Evolutionary conservation across 2,888 invertebrate genomes (phyloP), one percentile per base, ranked within the genome.

Genomic region (Tenthredo mesomela): DNA sequence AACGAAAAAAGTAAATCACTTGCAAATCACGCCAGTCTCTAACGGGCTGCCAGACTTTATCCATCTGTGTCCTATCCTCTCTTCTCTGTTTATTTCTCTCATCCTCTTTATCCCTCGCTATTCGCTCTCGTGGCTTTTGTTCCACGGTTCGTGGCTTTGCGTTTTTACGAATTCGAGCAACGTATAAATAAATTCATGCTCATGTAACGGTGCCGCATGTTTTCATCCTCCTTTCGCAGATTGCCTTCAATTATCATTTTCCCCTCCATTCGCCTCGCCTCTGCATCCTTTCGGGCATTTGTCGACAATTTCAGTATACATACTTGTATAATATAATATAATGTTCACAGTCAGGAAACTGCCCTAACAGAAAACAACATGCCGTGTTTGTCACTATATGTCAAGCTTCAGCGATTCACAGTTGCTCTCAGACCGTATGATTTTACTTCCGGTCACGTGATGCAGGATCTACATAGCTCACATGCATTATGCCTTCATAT

Each of bases 381-480:
- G 40, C 37, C 37, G 40, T 40, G 33, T 58, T 80, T 61, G 40
- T 37, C 80, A 37, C 58, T 21, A 18, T 54, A n/a, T 61, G 80
- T 80, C 80, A 80, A 80, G 80, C 80, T 40, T 80, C 80, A 80
- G 61, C 80, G 80, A 61, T 80, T 80, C 80, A 61, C 58, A 33
- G 58, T 25, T 80, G 80, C 80, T 33, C 80, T 80, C 37, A 25
- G 40, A 37, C 80, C 61, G 80, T 80, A 80, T 58, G 80, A 80
- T 80, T 61, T 80, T 80, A 80, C 40, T 61, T 80, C 80, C 80
- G 80, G 80, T 80, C 80, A 80, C 80, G 80, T 58, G 80, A 80
- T 80, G 47, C 47, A 15, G 29, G 29, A 80, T 61, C 37, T 40
- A 61, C 61, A 29, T 21, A 37, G 58, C 21, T 80, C 37, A 61